phyloP scores from a whole-genome alignment of 2,888 invertebrate genomes.

The Parnassius mnemosyne region DNA sequence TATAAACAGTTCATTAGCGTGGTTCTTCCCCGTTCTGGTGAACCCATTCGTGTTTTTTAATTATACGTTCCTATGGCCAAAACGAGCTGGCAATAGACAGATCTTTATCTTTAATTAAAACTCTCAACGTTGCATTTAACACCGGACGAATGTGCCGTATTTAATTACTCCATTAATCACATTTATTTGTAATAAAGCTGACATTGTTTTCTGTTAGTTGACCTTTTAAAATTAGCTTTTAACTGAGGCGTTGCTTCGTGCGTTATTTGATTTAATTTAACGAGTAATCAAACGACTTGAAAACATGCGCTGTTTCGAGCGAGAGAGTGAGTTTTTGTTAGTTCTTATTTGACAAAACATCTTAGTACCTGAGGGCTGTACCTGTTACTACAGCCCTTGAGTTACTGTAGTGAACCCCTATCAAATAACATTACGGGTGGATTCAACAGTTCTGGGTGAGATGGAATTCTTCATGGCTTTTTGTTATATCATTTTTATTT shows the following conservation, averaged over 20 bases:
- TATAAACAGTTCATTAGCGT: too few species aligned
- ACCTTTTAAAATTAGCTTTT: conserved; percentile 15
- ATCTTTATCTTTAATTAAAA: conserved; percentile 4
- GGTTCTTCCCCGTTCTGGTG: too few species aligned
- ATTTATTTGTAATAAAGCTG: conserved; percentile 13
- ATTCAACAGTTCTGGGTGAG: too few species aligned
- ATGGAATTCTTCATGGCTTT: too few species aligned
- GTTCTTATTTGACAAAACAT: too few species aligned
- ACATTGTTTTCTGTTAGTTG: conserved; percentile 11
- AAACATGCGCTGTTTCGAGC: conserved; percentile 1
- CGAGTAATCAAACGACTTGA: conserved; percentile 2
- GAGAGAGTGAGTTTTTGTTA: not conserved
- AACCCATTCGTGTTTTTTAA: too few species aligned
- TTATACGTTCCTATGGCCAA: not conserved
- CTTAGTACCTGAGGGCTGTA: too few species aligned
- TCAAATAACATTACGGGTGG: too few species aligned
- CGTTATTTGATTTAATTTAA: conserved; percentile 2
- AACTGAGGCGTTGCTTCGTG: conserved; percentile 1
- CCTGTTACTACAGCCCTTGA: too few species aligned
- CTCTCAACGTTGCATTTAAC: conserved; percentile 8
- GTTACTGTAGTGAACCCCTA: too few species aligned
- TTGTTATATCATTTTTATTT: too few species aligned
- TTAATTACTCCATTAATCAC: conserved; percentile 16
- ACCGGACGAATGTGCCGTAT: not conserved
- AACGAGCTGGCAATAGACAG: not conserved